Evolutionary conservation across 2,888 invertebrate species (phyloP).

Genomic region (Mamestra brassicae): DNA sequence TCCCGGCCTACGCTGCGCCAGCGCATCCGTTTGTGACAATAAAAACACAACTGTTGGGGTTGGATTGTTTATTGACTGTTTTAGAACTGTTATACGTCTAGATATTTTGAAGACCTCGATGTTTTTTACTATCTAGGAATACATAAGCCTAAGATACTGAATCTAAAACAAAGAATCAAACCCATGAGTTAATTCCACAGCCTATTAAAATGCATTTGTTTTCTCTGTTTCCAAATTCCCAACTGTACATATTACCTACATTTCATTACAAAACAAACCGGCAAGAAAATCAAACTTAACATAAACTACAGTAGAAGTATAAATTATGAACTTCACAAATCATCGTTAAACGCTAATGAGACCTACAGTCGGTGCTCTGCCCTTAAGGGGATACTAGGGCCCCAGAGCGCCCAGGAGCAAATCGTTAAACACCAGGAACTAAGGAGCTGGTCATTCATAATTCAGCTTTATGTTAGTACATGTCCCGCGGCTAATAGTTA

Average conservation of each 20-base stretch:
- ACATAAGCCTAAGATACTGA: not conserved
- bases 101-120: not conserved
- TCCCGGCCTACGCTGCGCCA: slow-evolving; percentile 66
- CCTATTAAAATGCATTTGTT: not conserved
- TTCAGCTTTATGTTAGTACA: slow-evolving; percentile 70
- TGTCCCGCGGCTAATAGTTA: slow-evolving; percentile 72
- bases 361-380: slow-evolving; percentile 47
- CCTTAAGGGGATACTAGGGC: slow-evolving; percentile 54
- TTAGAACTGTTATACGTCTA: not conserved
- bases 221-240: not conserved
- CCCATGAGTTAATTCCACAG: not conserved
- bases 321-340: slow-evolving; percentile 58
- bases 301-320: slow-evolving; percentile 40
- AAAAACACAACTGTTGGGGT: slow-evolving; percentile 15
- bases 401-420: slow-evolving; percentile 46
- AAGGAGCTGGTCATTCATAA: slow-evolving; percentile 65
- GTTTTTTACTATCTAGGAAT: not conserved
- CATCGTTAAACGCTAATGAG: slow-evolving; percentile 64
- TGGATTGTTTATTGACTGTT: slow-evolving; percentile 1
- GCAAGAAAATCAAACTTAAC: slow-evolving; percentile 18
- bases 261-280: slow-evolving; percentile 13
- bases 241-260: not conserved
- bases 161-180: not conserved
- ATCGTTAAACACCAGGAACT: slow-evolving; percentile 61
- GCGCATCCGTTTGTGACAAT: slow-evolving; percentile 38